A percentile compares a stretch with the other conserved stretches of the same genome.
Conservation (phyloP, 2,888 invertebrate genomes). For the Cremastobaeus sp. region DNA sequence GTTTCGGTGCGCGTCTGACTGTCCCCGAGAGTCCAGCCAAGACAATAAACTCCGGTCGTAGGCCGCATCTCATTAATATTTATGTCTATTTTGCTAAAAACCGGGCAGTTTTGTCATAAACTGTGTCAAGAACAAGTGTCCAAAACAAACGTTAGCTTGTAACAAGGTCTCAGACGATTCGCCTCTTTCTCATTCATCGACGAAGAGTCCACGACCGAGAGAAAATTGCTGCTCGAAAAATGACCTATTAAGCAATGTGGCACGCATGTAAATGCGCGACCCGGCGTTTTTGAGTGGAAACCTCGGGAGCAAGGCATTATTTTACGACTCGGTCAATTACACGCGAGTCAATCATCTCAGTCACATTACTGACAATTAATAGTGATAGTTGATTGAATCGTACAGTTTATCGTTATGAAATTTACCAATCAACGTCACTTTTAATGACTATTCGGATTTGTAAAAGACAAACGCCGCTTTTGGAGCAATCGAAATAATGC, state of each 20-base stretch:
- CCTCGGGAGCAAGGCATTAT: neutral
- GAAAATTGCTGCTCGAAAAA: too few species aligned
- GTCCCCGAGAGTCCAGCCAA: constrained; percentile 1
- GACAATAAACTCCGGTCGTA: constrained; percentile 2
- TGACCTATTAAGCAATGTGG: constrained; percentile 16
- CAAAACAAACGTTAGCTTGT: constrained; percentile 20
- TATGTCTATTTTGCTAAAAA: constrained; percentile 25
- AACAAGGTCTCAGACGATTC: constrained; percentile 8
- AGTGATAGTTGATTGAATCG: too few species aligned
- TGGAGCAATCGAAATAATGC: too few species aligned
- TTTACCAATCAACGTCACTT: too few species aligned
- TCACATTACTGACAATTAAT: too few species aligned
- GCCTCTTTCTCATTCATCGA: constrained; percentile 19
- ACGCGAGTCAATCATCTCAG: too few species aligned
- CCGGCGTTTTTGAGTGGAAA: constrained; percentile 7
- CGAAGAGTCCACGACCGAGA: too few species aligned
- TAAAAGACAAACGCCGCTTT: too few species aligned
- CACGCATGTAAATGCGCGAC: constrained; percentile 5
- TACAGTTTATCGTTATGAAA: too few species aligned
- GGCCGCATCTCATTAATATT: constrained; percentile 27
- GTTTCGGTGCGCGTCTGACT: constrained; percentile 8
- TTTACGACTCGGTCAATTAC: too few species aligned
- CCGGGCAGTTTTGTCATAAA: constrained; percentile 5
- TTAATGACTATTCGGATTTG: too few species aligned
- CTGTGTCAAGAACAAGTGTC: constrained; percentile 46